phyloP scores from a whole-genome alignment of 2,797 vertebrate species.

The Cossypha caffra region DNA sequence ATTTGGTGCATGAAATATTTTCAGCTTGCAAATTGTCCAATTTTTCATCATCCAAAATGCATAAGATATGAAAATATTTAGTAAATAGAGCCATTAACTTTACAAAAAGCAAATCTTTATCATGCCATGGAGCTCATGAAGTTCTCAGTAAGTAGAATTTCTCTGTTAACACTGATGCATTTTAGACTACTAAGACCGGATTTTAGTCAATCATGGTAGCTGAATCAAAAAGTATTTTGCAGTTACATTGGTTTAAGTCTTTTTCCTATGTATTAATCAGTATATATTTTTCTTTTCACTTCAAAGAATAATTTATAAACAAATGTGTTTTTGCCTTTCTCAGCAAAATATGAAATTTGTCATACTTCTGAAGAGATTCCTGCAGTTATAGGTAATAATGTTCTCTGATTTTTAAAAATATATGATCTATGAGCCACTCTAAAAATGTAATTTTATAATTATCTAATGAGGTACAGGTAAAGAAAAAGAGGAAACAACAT shows the following conservation, averaged over 20 bases:
- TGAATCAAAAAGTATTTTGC: not conserved
- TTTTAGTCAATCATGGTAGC: slow-evolving; percentile 30
- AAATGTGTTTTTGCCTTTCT: not conserved
- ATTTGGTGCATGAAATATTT: slow-evolving; percentile 13
- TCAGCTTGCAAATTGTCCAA: not conserved
- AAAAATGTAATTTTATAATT: not conserved
- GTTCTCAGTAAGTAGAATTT: slow-evolving; percentile 16
- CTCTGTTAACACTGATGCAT: slow-evolving; percentile 23
- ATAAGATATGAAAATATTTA: slow-evolving; percentile 64
- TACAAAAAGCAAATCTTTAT: slow-evolving; percentile 57
- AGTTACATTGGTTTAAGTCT: not conserved
- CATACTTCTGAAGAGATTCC: not conserved
- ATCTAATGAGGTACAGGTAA: not conserved
- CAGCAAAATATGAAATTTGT: not conserved
- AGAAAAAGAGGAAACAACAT: not conserved
- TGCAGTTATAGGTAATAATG: not conserved
- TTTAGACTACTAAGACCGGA: not conserved
- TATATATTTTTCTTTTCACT: not conserved
- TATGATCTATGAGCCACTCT: not conserved
- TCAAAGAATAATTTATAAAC: not conserved
- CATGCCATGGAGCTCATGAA: slow-evolving; percentile 8
- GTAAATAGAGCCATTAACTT: slow-evolving; percentile 60
- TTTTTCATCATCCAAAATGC: slow-evolving; percentile 20
- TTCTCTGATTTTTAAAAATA: not conserved
- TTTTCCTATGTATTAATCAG: not conserved